Conservation (phyloP, 2,888 invertebrate species). For the Ormyrus nitidulus region DNA sequence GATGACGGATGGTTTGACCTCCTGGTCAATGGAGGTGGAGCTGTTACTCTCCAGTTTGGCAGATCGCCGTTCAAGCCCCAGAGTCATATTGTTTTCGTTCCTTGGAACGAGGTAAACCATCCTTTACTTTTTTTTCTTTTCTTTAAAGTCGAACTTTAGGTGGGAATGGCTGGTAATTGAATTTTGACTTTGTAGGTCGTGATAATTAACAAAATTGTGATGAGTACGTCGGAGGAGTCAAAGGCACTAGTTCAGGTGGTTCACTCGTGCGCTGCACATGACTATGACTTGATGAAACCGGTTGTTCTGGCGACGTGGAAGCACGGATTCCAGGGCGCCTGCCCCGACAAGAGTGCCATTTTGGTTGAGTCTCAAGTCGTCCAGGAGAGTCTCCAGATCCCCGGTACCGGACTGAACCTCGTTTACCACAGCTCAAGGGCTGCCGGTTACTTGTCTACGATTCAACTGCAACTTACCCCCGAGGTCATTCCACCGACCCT, state of each 20-base stretch:
- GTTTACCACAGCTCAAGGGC: constrained; percentile 97
- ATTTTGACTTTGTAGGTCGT: constrained; percentile 81
- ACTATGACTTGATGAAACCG: constrained; percentile 95
- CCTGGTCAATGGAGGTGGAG: constrained; percentile 98
- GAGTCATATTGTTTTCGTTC: constrained; percentile 92
- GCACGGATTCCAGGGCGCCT: constrained; percentile 96
- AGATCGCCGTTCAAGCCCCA: constrained; percentile 92
- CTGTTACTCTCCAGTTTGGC: constrained; percentile 95
- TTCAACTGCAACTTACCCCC: constrained; percentile 92
- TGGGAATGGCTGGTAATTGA: neutral
- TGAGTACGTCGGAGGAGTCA: constrained; percentile 87
- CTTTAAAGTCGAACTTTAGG: neutral
- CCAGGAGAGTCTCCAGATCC: constrained; percentile 95
- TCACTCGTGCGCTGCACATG: constrained; percentile 90
- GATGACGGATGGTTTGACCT: constrained; percentile 98
- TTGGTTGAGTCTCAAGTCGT: constrained; percentile 94
- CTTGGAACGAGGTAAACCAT: constrained; percentile 92
- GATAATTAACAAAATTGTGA: constrained; percentile 90
- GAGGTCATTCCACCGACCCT: constrained; percentile 88
- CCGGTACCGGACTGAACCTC: constrained; percentile 95
- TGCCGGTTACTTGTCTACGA: constrained; percentile 94
- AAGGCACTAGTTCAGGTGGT: constrained; percentile 81
- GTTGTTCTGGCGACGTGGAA: constrained; percentile 96
- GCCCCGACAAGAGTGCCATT: constrained; percentile 93
- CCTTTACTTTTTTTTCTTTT: constrained; percentile 17